These are phyloP conservation scores for Zaprionus kolodkinae DNA, from an alignment of 1,140 invertebrate genomes.

Conservation along the genomic window DNA sequence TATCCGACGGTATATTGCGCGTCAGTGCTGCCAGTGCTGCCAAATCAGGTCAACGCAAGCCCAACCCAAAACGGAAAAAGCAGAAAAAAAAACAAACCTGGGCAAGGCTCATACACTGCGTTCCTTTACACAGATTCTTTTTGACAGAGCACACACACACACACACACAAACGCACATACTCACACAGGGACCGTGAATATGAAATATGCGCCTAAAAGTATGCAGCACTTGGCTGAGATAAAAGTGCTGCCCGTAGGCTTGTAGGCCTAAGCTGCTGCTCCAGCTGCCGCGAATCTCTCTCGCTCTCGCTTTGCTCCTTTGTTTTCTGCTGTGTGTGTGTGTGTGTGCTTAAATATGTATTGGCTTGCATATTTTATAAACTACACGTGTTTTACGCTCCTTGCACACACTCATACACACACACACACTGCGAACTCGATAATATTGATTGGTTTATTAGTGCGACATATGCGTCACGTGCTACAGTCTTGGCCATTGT, in stretches of 20 bases:
- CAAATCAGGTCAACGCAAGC: conserved; percentile 36
- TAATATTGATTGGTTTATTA: conserved; percentile 69
- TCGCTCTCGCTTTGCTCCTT: not conserved
- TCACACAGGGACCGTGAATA: not conserved
- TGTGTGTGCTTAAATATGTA: conserved; percentile 67
- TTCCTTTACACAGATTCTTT: conserved; percentile 23
- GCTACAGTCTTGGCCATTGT: conserved; percentile 17
- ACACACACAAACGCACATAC: not conserved
- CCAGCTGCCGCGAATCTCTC: conserved; percentile 15
- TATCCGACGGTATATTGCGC: conserved; percentile 20
- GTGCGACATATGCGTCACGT: conserved; percentile 23
- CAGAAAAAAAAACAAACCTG: not conserved
- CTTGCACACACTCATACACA: conserved; percentile 17
- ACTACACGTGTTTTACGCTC: conserved; percentile 71
- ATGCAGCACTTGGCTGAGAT: conserved; percentile 38
- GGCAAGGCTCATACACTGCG: conserved; percentile 12
- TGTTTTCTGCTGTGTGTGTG: not conserved
- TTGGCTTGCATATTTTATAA: conserved; percentile 75
- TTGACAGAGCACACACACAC: conserved; percentile 11
- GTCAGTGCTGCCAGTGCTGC: conserved; percentile 30
- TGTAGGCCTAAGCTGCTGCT: not conserved
- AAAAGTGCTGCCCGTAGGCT: conserved; percentile 32
- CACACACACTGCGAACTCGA: conserved; percentile 49
- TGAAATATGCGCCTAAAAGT: conserved; percentile 40
- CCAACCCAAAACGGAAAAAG: conserved; percentile 9